phyloP scores from a whole-genome alignment of 2,888 invertebrate genomes.

The Pristionchus entomophagus region DNA sequence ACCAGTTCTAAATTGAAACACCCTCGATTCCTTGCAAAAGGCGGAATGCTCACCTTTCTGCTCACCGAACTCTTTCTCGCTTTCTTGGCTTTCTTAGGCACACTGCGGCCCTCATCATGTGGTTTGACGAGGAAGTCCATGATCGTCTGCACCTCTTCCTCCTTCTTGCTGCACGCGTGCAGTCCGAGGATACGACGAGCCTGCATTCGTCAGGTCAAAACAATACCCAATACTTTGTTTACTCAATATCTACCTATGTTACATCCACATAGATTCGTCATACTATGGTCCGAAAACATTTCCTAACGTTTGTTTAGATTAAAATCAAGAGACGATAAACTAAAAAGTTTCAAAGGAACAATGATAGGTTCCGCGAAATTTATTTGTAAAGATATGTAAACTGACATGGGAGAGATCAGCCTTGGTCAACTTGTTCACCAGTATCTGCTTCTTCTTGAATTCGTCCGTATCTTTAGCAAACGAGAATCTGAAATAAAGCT shows the following conservation, averaged over 20 bases:
- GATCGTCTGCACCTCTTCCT: constrained; percentile 25
- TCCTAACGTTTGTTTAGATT: too few species aligned
- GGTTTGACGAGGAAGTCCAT: constrained; percentile 35
- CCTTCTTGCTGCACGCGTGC: background rate
- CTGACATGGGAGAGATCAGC: background rate
- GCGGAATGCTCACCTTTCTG: constrained; percentile 27
- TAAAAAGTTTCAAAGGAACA: too few species aligned
- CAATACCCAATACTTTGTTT: too few species aligned
- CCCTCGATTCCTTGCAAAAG: too few species aligned
- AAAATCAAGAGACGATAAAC: too few species aligned
- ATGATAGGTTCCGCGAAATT: too few species aligned
- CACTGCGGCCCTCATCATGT: constrained; percentile 6
- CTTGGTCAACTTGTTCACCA: background rate
- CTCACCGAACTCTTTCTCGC: background rate
- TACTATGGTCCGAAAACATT: too few species aligned
- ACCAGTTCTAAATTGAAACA: too few species aligned
- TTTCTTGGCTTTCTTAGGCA: background rate
- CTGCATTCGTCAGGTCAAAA: too few species aligned
- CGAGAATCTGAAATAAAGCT: background rate
- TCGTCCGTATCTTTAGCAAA: constrained; percentile 19
- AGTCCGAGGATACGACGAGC: constrained; percentile 29
- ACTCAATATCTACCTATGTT: too few species aligned
- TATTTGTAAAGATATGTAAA: too few species aligned
- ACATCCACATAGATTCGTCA: too few species aligned
- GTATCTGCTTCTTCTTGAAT: background rate